Conservation (phyloP, 1,140 invertebrate genomes). For the Nautilus pompilius region DNA sequence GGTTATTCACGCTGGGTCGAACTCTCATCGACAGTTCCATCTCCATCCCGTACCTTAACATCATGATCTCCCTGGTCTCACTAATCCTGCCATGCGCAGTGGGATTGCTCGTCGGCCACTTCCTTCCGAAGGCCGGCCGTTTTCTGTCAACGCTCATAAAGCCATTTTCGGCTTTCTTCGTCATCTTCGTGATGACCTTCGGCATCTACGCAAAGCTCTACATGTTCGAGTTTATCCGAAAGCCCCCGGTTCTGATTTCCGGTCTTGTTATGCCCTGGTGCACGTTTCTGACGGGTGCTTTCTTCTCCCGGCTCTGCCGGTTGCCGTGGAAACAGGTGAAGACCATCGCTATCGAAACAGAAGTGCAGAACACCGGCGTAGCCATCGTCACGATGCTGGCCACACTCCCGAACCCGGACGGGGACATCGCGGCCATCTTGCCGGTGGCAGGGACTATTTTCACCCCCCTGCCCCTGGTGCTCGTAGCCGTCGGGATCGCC, state of each 20-base stretch:
- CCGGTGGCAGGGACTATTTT: constrained; percentile 75
- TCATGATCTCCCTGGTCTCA: constrained; percentile 70
- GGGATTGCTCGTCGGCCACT: constrained; percentile 63
- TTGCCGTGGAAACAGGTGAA: constrained; percentile 48
- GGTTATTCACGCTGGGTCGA: constrained; percentile 89
- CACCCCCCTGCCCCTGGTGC: constrained; percentile 88
- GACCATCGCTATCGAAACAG: constrained; percentile 60
- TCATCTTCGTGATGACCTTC: constrained; percentile 87
- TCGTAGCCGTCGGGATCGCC: too few species aligned
- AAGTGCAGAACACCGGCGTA: constrained; percentile 58
- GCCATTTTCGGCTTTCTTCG: constrained; percentile 77
- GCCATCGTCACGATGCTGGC: constrained; percentile 55
- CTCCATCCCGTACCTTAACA: constrained; percentile 76
- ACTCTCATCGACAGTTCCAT: constrained; percentile 61
- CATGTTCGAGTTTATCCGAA: constrained; percentile 82
- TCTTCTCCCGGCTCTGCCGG: constrained; percentile 31
- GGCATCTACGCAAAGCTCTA: constrained; percentile 88
- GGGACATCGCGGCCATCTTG: constrained; percentile 54
- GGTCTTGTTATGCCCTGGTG: constrained; percentile 83
- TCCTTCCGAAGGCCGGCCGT: constrained; percentile 58
- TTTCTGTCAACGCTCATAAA: constrained; percentile 36
- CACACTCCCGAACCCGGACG: constrained; percentile 55
- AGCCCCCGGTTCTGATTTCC: constrained; percentile 63
- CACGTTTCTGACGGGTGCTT: constrained; percentile 75
- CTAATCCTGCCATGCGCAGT: constrained; percentile 81